These are phyloP conservation scores for Trichopoda pennipes DNA, from an alignment of 2,888 invertebrate species.

Conservation along the genomic window DNA sequence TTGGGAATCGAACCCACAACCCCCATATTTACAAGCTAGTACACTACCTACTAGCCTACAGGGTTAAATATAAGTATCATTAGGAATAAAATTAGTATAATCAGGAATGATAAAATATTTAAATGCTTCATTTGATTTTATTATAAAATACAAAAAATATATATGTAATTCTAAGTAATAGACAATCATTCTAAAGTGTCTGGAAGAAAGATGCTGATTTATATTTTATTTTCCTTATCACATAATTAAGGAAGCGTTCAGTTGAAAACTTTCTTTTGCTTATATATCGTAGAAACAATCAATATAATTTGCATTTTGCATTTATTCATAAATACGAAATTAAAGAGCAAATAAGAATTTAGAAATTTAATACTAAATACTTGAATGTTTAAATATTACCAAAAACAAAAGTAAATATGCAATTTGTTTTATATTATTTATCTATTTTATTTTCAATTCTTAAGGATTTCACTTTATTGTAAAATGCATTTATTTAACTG, in stretches of 20 bases:
- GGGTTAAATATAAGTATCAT: too few relatives aligned
- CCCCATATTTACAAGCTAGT: too few relatives aligned
- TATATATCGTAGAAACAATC: neutral
- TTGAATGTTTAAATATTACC: too few relatives aligned
- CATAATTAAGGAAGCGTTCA: slow-evolving; percentile 30
- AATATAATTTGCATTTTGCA: neutral
- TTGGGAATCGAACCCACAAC: too few relatives aligned
- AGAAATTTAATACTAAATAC: neutral
- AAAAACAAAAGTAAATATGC: too few relatives aligned
- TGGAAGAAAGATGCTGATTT: slow-evolving; percentile 17
- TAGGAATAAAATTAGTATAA: too few relatives aligned
- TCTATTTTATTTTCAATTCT: too few relatives aligned
- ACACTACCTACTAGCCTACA: too few relatives aligned
- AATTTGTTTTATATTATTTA: too few relatives aligned
- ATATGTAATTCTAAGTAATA: slow-evolving; percentile 41
- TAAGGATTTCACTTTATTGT: neutral
- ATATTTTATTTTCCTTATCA: neutral
- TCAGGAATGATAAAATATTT: too few relatives aligned
- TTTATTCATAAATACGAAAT: neutral
- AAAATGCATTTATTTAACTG: neutral
- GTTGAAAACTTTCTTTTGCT: slow-evolving; percentile 10
- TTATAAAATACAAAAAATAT: too few relatives aligned
- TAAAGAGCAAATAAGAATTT: slow-evolving; percentile 6
- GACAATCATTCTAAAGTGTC: slow-evolving; percentile 25
- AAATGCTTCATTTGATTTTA: too few relatives aligned